Base-by-base conservation (phyloP, 2,113 vertebrate genomes). In the Rhea pennata region DNA sequence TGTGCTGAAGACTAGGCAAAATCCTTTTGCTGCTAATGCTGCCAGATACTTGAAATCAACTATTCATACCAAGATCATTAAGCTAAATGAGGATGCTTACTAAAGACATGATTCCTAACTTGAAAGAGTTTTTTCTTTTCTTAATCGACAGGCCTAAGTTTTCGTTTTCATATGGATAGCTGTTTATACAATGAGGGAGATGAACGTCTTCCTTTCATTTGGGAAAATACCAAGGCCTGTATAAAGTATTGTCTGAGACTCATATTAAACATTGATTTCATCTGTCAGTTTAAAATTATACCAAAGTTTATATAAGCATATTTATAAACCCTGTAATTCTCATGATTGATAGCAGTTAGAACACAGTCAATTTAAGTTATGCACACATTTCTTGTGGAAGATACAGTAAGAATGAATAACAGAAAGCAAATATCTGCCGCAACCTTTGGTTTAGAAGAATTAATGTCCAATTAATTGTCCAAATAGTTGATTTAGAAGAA, bases 1-100 rank as follows among this genome's bases (percentile, higher is more conserved):
- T 95, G 75, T 54, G 54, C 27, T 67, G 48, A 85, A 66, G 72
- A 72, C 79, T 48, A 70, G 46, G 74, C 51, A 97, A 89, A 96
- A 62, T 54, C 58, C 48, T 48, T 79, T 20, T 39, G 9, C 42
- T 95, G 39, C 53, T 36, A 78, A 23, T 69, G 16, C 15, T 1
- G 6, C 6, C 40, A 42, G 62, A 46, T 39, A 75, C 10, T 46
- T 78, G 56, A 87, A 89, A 82, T 65, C 50, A 67, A 75, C 31
- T 12, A 23, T 56, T 62, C 19, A 56, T 51, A 76, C 69, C 79
- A 61, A 51, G 42, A 20, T 56, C 48, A 76, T 61, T 86, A 71
- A 90, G 17, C 21, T 61, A 85, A 95, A 83, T 14, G 23, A 90
- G 23, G 22, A 54, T 51, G 39, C 33, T 78, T 82, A 59, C 15